These are phyloP conservation scores for Pantelozetes paolii DNA, from an alignment of 2,888 invertebrate genomes.

Conservation along the genomic window DNA sequence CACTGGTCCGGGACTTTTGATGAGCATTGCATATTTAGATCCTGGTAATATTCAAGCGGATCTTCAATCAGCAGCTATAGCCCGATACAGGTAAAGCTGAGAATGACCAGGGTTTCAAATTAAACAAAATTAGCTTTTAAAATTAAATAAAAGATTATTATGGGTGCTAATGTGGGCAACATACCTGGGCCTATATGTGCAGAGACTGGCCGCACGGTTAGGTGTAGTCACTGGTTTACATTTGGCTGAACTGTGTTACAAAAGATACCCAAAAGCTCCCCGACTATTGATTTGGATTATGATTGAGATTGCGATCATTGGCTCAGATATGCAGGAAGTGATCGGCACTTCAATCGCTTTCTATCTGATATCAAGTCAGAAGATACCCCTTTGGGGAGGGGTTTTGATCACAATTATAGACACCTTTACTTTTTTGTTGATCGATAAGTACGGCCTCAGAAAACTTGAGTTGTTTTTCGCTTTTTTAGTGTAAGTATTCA, in stretches of 20 bases:
- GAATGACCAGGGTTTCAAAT: too few species aligned
- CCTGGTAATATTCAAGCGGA: conserved; percentile 91
- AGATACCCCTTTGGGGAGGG: conserved; percentile 73
- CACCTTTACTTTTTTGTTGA: conserved; percentile 78
- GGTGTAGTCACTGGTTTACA: conserved; percentile 84
- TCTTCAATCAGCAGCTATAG: conserved; percentile 73
- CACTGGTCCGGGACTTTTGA: conserved; percentile 84
- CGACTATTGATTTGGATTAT: conserved; percentile 77
- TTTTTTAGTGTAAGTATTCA: too few species aligned
- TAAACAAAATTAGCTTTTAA: too few species aligned
- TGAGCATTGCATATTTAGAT: conserved; percentile 88
- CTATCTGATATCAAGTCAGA: conserved; percentile 71
- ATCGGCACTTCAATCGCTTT: conserved; percentile 85
- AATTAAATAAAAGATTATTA: too few species aligned
- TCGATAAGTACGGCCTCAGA: conserved; percentile 71
- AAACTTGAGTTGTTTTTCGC: conserved; percentile 79
- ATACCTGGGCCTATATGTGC: conserved; percentile 77
- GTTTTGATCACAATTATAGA: conserved; percentile 79
- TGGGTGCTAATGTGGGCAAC: conserved; percentile 82
- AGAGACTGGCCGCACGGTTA: conserved; percentile 68
- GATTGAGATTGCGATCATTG: conserved; percentile 87
- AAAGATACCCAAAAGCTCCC: conserved; percentile 70
- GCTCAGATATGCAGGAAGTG: conserved; percentile 87
- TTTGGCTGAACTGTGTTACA: conserved; percentile 60
- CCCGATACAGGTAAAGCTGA: conserved; percentile 73